phyloP scores from a whole-genome alignment of 1,140 invertebrate species.

The Hirudo medicinalis region DNA sequence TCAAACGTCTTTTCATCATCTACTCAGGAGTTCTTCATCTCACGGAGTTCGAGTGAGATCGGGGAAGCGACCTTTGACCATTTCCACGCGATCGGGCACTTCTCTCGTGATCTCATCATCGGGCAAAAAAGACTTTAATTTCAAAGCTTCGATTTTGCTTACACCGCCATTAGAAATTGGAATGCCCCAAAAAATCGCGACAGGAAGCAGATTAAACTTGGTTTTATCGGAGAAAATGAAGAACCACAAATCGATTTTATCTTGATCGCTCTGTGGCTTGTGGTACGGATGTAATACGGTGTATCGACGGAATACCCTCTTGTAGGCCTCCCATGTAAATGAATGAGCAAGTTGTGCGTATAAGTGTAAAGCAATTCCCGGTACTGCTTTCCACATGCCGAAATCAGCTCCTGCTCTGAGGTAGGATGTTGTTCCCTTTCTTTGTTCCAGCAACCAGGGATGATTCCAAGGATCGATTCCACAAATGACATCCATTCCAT shows the following conservation, averaged over 20 bases:
- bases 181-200: slow-evolving; percentile 24
- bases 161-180: slow-evolving; percentile 15
- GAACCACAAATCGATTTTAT: slow-evolving; percentile 25
- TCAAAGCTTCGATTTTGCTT: slow-evolving; percentile 2
- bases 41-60: background rate
- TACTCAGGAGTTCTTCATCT: background rate
- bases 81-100: slow-evolving; percentile 9
- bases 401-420: slow-evolving; percentile 24
- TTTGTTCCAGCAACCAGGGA: slow-evolving; percentile 22
- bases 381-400: slow-evolving; percentile 19
- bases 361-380: slow-evolving; percentile 22
- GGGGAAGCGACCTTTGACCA: background rate
- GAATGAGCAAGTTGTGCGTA: slow-evolving; percentile 24
- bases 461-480: slow-evolving; percentile 25
- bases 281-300: slow-evolving; percentile 9
- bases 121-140: slow-evolving; percentile 19
- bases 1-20: no score
- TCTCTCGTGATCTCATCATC: slow-evolving; percentile 20
- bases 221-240: slow-evolving; percentile 19
- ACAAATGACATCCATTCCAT: slow-evolving; percentile 27
- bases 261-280: slow-evolving; percentile 21
- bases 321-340: slow-evolving; percentile 25
- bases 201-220: slow-evolving; percentile 21
- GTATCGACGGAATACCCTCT: slow-evolving; percentile 23
- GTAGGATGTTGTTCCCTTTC: slow-evolving; percentile 16